Conservation (phyloP, 2,888 invertebrate genomes). For the Drosophila paramelanica region DNA sequence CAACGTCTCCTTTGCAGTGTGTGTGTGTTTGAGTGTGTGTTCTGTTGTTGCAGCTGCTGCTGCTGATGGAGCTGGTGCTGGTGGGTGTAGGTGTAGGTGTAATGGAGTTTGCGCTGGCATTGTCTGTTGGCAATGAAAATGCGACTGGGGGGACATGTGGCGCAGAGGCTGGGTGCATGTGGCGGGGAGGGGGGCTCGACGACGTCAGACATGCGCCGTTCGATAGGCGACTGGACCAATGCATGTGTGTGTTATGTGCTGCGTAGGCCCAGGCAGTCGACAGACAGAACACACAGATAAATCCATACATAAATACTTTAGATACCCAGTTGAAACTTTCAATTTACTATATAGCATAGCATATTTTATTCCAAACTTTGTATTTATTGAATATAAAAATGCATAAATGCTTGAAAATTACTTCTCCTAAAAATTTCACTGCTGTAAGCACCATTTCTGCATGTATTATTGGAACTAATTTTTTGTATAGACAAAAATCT, state of each 20-base stretch:
- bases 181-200: not conserved
- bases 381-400: not conserved
- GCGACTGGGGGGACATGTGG: slow-evolving; percentile 26
- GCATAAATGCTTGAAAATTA: no score
- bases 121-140: slow-evolving; percentile 82
- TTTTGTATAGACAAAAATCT: no score
- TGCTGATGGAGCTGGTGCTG: slow-evolving; percentile 49
- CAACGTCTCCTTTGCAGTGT: slow-evolving; percentile 11
- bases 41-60: slow-evolving; percentile 46
- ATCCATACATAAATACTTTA: not conserved
- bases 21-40: slow-evolving; percentile 11
- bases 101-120: slow-evolving; percentile 74
- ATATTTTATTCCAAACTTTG: not conserved
- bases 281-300: slow-evolving; percentile 4
- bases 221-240: slow-evolving; percentile 37
- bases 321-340: slow-evolving; percentile 14
- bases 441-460: not conserved
- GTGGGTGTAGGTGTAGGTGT: slow-evolving; percentile 14
- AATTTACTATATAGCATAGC: not conserved
- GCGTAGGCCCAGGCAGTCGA: slow-evolving; percentile 32
- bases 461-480: not conserved
- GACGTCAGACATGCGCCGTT: slow-evolving; percentile 68
- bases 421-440: not conserved
- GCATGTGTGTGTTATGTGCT: slow-evolving; percentile 6
- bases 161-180: not conserved